Conservation (phyloP, 1,140 invertebrate species). For the Macrotrachela quadricornifera region DNA sequence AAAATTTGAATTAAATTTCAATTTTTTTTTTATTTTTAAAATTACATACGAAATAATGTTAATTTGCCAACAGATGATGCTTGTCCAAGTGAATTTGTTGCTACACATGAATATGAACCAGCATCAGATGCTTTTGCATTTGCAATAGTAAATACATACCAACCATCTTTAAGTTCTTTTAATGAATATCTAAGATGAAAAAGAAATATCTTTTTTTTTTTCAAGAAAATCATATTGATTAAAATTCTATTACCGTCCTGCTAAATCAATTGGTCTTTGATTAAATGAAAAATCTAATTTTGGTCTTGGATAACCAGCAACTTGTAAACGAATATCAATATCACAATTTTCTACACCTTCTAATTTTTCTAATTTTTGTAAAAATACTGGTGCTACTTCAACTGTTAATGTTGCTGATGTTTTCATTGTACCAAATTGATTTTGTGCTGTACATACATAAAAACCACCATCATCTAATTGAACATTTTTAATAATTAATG, state of each 20-base stretch:
- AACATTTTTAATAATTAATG: conserved; percentile 10
- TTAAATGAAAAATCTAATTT: conserved; percentile 8
- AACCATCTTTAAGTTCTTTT: no score
- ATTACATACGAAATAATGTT: no score
- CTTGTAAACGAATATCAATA: not conserved
- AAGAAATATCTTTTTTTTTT: no score
- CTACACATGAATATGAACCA: conserved; percentile 60
- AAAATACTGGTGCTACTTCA: conserved; percentile 7
- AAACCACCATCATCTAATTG: conserved; percentile 7
- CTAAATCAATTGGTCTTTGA: conserved; percentile 1
- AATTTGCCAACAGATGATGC: conserved; percentile 13
- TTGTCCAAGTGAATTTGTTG: conserved; percentile 42
- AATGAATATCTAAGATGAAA: no score
- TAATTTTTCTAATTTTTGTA: conserved; percentile 9
- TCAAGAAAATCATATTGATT: no score
- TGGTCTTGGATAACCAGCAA: conserved; percentile 6
- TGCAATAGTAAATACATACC: no score
- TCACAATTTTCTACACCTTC: conserved; percentile 6
- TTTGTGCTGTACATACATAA: conserved; percentile 8
- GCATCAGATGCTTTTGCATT: conserved; percentile 34
- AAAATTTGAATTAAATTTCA: no score
- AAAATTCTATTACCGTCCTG: no score
- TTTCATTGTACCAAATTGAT: conserved; percentile 8
- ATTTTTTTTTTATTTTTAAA: no score
- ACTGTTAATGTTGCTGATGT: conserved; percentile 6